These are phyloP conservation scores for Fulica atra DNA, from an alignment of 2,113 vertebrate species.

Conservation along the genomic window DNA sequence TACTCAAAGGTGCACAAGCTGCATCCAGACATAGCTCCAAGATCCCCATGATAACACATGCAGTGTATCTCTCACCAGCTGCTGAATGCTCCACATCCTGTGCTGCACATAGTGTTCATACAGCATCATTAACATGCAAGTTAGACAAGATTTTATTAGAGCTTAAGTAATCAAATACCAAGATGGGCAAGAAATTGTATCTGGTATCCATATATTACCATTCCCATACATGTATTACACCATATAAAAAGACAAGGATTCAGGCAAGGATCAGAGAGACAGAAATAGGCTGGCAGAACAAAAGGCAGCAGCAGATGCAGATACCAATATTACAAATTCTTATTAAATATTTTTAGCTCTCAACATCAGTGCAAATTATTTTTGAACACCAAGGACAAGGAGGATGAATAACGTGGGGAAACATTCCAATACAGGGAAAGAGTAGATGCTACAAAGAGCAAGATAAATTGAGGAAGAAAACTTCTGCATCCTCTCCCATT, in stretches of 20 bases:
- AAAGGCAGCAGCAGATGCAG: neutral
- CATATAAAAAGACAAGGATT: neutral
- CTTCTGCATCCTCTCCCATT: neutral
- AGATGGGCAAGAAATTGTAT: neutral
- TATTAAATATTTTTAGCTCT: neutral
- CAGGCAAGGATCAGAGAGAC: neutral
- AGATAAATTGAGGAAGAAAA: neutral
- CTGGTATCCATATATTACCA: accelerated
- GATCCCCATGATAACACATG: neutral
- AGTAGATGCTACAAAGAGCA: neutral
- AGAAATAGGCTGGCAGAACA: neutral
- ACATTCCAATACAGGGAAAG: neutral
- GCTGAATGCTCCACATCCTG: accelerated
- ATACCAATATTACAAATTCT: neutral
- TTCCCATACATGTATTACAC: neutral
- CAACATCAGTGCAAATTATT: neutral
- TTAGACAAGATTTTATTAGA: neutral
- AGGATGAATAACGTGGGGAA: neutral
- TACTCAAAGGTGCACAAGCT: neutral
- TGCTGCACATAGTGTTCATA: neutral
- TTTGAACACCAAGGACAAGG: neutral
- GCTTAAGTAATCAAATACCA: neutral
- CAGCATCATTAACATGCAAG: neutral
- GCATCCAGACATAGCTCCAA: neutral
- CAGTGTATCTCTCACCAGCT: neutral